phyloP scores from a whole-genome alignment of 2,797 vertebrate genomes.

The Setipinna tenuifilis region DNA sequence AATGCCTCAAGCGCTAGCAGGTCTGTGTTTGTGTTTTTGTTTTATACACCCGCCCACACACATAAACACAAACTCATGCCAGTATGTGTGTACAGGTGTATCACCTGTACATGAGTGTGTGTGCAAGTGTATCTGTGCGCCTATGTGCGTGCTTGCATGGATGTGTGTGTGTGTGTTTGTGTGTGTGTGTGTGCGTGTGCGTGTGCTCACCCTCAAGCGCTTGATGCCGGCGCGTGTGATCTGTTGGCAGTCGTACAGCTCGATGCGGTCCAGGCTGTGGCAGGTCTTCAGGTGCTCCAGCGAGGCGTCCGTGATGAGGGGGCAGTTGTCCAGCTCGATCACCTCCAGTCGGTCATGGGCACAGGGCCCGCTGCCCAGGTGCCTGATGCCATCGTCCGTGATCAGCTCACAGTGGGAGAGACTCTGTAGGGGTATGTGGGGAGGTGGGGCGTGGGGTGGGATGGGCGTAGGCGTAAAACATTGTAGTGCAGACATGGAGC shows the following conservation, averaged over 20 bases:
- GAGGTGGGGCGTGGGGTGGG: too few species aligned
- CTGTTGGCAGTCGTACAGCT: slow-evolving; percentile 98
- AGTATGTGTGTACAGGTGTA: not conserved
- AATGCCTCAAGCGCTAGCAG: not conserved
- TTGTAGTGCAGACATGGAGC: slow-evolving; percentile 9
- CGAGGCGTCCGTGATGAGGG: slow-evolving; percentile 95
- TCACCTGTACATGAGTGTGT: not conserved
- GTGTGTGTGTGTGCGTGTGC: not conserved
- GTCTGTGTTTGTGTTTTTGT: not conserved
- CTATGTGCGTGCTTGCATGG: too few species aligned
- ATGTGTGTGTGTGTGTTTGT: too few species aligned
- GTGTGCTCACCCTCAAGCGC: slow-evolving; percentile 88
- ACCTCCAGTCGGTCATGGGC: slow-evolving; percentile 95
- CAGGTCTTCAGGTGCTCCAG: slow-evolving; percentile 97
- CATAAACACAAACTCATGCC: not conserved
- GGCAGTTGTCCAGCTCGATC: slow-evolving; percentile 98
- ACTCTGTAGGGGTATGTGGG: slow-evolving; percentile 74
- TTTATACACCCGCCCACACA: not conserved
- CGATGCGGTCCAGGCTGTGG: slow-evolving; percentile 95
- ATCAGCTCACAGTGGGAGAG: slow-evolving; percentile 98
- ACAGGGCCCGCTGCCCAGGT: slow-evolving; percentile 93
- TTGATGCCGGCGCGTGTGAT: slow-evolving; percentile 97
- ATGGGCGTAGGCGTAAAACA: not conserved
- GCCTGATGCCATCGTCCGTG: slow-evolving; percentile 95
- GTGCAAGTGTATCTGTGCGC: too few species aligned